Base-by-base conservation (phyloP, 2,797 vertebrate genomes). In the Heterohyrax brucei region DNA sequence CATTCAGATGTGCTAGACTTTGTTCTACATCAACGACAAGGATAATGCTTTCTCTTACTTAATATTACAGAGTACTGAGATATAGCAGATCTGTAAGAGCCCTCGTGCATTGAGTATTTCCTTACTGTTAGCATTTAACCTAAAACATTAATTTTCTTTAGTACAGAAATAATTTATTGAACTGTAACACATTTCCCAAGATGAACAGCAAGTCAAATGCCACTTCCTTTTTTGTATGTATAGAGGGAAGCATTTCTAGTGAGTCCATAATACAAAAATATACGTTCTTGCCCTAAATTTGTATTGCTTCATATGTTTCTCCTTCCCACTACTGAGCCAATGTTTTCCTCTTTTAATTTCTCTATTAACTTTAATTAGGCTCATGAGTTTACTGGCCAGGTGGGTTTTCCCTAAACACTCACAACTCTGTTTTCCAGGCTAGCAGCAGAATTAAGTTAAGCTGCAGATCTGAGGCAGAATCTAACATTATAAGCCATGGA, bases 301-400 rank as follows among this genome's bases (percentile, higher is more conserved):
- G n/a, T 73, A 39, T 95, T 70, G 78, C 91, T 7, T 68, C 89
- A 50, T 56, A 80, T 62, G 7, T 92, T 93, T 93, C 80, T 89
- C 61, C 64, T 16, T 64, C 77, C 26, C 0, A 6, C 26, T 78
- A 30, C 89, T 0, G 0, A 97, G 96, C 87, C 75, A 89, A 82
- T 95, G 96, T 97, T 97, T 84, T 89, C 92, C 95, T 96, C 95
- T 98, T 97, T 97, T 97, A 97, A 98, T 98, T 98, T 98, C 96
- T 98, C 94, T 98, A 92, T 97, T 98, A 97, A 96, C 95, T 98
- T 98, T 98, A 98, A 98, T 98, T 98, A 98, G 91, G 77, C 98
- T 98, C 97, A 73, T 96, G 98, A 97, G 97, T 95, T 97, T 97
- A 91, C 97, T 97, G 97, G 97, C 98, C 98, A 98, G 98, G 98